phyloP scores from a whole-genome alignment of 2,888 invertebrate genomes.

The Acronicta leporina region DNA sequence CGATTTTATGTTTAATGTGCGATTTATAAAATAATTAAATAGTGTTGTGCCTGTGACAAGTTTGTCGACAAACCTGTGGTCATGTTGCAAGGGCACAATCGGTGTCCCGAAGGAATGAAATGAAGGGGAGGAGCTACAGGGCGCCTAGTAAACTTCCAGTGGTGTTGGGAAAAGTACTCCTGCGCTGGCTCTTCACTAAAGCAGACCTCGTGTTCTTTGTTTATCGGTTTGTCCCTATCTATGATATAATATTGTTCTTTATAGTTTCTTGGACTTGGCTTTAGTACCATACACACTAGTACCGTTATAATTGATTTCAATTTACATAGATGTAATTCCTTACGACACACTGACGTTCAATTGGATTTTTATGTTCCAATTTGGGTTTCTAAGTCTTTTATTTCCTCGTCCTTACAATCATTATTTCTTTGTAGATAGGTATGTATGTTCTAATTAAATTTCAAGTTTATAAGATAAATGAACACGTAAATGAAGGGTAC shows the following conservation, averaged over 20 bases:
- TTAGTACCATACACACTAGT: neutral
- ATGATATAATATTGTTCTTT: slow-evolving; percentile 11
- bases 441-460: too few species aligned
- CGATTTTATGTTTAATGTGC: slow-evolving; percentile 6
- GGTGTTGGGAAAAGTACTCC: slow-evolving; percentile 87
- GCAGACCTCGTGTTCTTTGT: slow-evolving; percentile 90
- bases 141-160: slow-evolving; percentile 75
- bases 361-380: too few species aligned
- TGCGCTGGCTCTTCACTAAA: slow-evolving; percentile 91
- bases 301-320: slow-evolving; percentile 10
- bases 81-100: slow-evolving; percentile 54
- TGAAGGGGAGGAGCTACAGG: slow-evolving; percentile 75
- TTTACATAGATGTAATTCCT: slow-evolving; percentile 24
- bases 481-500: too few species aligned
- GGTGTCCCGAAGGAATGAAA: slow-evolving; percentile 71
- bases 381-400: too few species aligned
- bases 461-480: too few species aligned
- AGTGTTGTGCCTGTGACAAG: slow-evolving; percentile 54
- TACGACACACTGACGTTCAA: neutral
- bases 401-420: too few species aligned
- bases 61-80: slow-evolving; percentile 52
- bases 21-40: neutral
- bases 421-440: too few species aligned
- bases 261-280: slow-evolving; percentile 10
- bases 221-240: slow-evolving; percentile 88